Evolutionary conservation across 2,797 vertebrate species (phyloP), one percentile per base, ranked within the genome.

Genomic region (Caiman crocodilus): DNA sequence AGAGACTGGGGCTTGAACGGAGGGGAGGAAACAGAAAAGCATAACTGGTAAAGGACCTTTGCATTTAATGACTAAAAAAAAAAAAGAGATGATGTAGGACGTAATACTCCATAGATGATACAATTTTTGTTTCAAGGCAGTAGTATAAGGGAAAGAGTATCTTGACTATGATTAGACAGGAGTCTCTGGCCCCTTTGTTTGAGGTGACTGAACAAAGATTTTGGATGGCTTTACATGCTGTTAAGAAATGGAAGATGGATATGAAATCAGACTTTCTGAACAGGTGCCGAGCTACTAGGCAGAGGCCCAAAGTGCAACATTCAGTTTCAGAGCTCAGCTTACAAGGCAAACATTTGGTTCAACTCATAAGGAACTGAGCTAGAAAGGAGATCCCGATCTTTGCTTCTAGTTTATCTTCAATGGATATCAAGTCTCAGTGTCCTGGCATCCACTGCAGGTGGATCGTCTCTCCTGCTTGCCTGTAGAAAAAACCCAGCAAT

Each of bases 1-100:
- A n/a, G 73, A 1, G 0, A 0, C 0, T 0, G 1, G 80, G 15
- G 18, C 20, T 2, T 12, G 84, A 63, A 55, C 2, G 0, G 1
- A 25, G 7, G 0, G 30, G 35, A 74, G 50, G 14, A 35, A 35
- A 71, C 42, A 50, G 42, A 50, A 50, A 50, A 50, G 42, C 42
- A 50, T 50, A 50, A 50, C 42, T 60, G 74, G 18, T 74, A 14
- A 0, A 0, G 16, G 21, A 26, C 87, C 57, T 12, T 56, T 23
- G 23, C 50, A 14, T 55, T 7, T 28, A 55, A 74, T 74, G 42
- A 55, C 65, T 92, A 25, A 12, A 4, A 25, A 30, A 8, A 30
- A 50, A 50, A 50, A 42, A 42, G 7, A 42, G 9, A 35, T 42
- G 1, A 0, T 3, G 58, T 61, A 61, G 6, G 7, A 8, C 71